Base-by-base conservation (phyloP, 30 jellyfish, hydroid and myxozoan species). In the Morbakka virulenta region DNA sequence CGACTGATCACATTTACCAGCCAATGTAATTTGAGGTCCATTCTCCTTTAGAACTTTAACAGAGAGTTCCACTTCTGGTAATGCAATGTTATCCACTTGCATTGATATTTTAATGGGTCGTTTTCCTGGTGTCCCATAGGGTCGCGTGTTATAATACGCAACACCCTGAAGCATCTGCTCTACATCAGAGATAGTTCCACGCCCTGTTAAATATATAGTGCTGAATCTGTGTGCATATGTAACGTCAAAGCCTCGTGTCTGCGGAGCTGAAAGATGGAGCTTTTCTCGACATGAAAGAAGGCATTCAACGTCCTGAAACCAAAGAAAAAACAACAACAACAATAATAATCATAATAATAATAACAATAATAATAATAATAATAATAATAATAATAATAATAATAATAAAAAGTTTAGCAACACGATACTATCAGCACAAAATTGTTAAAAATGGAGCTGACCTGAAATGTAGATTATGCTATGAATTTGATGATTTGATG, bases 1-100 rank as follows among this genome's bases (percentile, higher is more conserved):
- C 3, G 25, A 24, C 53, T 72, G 48, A 31, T 71, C 94, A 35
- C 94, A 82, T 53, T 53, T 34, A 32, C 94, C 94, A 20, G 94
- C 25, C 47, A 82, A 72, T 9, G 11, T 0, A 50, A 82, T 82
- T 21, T 49, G 33, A 1, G 94, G 94, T 32, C 67, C 82, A 24
- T 23, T 66, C 3, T 53, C 22, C 76, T 72, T 82, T 29, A 53
- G 77, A 1, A 49, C 75, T 0, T 82, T 77, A 24, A 82, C 62
- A 32, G 72, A 78, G 52, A 82, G 26, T 23, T 48, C 69, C 29
- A 80, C 3, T 13, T 9, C 76, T 14, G 94, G 48, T 32, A 50
- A 28, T 33, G 3, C 28, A 22, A 61, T 64, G 29, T 62, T 52
- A 36, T 82, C 94, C 21, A 82, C 52, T 4, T 23, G 41, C 23